Base-by-base conservation (phyloP, 2,888 invertebrate genomes). In the Prenolepis imparis region DNA sequence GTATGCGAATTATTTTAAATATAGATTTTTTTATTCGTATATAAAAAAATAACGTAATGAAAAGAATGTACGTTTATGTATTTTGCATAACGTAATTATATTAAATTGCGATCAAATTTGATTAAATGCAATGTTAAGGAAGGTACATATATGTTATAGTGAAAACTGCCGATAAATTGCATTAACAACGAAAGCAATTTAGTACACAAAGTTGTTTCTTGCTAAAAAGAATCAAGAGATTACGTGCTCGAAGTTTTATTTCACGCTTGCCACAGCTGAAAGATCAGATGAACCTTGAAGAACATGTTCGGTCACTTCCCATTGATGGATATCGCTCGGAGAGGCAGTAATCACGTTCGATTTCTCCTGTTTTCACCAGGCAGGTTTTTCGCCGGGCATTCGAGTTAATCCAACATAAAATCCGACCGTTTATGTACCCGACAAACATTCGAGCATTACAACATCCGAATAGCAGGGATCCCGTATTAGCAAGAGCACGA, bases 331-430 rank as follows among this genome's bases (percentile, higher is more conserved):
- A 36, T 18, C 24, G 6, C 24, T 18, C 44, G 12, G n/a, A 61
- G 63, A 81, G 21, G 39, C 44, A 55, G n/a, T 24, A 59, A 55
- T 72, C 72, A 72, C 64, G 24, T 81, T 81, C 81, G 81, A 82
- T 81, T 82, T 84, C 84, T 72, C 84, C 48, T 15, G 73, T 81
- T 81, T 84, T 84, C 52, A 74, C 74, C 52, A 9, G n/a, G 8
- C n/a, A 44, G n/a, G n/a, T 52, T 81, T 63, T 73, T 73, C 52
- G 11, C 39, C n/a, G 48, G 48, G 5, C n/a, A 24, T 63, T 59
- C 18, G 39, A 63, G 18, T 63, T 72, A 48, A 70, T 73, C 48
- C 36, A 57, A 41, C 57, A 18, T 57, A 57, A 68, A 78, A 74
- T 12, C 64, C 18, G n/a, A 32, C 21, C 64, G 32, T 70, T 36